These are phyloP conservation scores for Lamprologus callipterus DNA, from an alignment of 2,113 vertebrate genomes.

Conservation along the genomic window DNA sequence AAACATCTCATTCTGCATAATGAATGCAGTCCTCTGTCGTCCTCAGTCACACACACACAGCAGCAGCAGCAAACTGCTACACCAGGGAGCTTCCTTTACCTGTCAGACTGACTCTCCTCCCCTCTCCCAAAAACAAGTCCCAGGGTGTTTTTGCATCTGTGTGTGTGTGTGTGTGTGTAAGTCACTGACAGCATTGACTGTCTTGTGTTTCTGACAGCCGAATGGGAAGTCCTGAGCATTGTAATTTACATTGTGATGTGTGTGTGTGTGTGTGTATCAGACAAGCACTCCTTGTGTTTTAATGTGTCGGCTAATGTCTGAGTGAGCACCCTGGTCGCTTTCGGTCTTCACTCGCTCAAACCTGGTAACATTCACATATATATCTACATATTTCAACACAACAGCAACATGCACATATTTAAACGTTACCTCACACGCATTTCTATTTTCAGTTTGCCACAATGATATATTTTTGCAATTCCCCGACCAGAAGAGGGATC, in stretches of 20 bases:
- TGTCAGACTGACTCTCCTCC: conserved; percentile 52
- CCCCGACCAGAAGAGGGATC: not conserved
- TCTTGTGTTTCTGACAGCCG: conserved; percentile 62
- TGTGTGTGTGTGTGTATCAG: not conserved
- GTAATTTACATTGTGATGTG: conserved; percentile 50
- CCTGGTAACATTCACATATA: not conserved
- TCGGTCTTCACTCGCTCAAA: not conserved
- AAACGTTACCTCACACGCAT: not conserved
- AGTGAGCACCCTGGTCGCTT: not conserved
- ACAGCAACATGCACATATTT: not conserved
- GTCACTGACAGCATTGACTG: conserved; percentile 6
- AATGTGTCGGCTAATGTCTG: not conserved
- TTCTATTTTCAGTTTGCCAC: not conserved
- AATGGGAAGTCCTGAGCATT: conserved; percentile 61
- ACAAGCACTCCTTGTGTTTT: not conserved
- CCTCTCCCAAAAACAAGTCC: conserved; percentile 2
- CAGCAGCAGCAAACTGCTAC: conserved; percentile 7
- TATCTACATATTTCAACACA: not conserved
- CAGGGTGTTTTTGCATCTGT: not conserved
- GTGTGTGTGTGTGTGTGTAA: not conserved
- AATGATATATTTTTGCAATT: not conserved
- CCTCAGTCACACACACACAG: not conserved
- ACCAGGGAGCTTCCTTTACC: conserved; percentile 58
- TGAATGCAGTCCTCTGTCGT: conserved; percentile 70
- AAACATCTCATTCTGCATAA: conserved; percentile 75